Evolutionary conservation across 2,888 invertebrate species (phyloP).

Genomic region (Spisula subtruncata): DNA sequence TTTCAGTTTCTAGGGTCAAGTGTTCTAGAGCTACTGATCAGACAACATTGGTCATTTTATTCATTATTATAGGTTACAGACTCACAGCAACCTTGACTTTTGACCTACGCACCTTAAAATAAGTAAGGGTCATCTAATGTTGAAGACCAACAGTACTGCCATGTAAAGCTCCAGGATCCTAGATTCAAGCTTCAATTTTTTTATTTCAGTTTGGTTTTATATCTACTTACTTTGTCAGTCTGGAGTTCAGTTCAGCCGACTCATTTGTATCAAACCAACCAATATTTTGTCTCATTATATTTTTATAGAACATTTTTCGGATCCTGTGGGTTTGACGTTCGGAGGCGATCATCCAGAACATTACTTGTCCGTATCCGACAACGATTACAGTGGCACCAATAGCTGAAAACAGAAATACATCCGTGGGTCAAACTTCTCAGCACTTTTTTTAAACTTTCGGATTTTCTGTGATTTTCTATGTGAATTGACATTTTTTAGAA

Average conservation of each 20-base stretch:
- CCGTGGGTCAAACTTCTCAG: neutral
- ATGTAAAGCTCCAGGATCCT: neutral
- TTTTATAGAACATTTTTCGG: constrained; percentile 87
- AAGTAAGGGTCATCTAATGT: neutral
- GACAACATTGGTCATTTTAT: too few species aligned
- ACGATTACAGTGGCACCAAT: constrained; percentile 83
- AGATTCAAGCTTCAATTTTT: too few species aligned
- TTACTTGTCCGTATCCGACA: constrained; percentile 85
- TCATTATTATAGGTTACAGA: too few species aligned
- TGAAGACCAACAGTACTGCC: neutral
- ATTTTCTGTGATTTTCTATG: too few species aligned
- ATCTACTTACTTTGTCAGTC: constrained; percentile 83
- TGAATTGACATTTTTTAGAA: too few species aligned
- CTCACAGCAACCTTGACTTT: neutral
- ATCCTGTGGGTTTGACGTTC: constrained; percentile 88
- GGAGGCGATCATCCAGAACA: constrained; percentile 87
- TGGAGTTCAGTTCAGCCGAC: constrained; percentile 85
- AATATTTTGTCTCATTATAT: constrained; percentile 86
- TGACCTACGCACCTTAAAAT: neutral
- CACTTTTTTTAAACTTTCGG: neutral
- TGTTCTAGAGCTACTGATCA: too few species aligned
- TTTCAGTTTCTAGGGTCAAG: too few species aligned
- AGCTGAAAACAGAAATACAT: constrained; percentile 68
- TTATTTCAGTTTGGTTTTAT: too few species aligned
- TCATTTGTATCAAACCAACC: constrained; percentile 87